These are phyloP conservation scores for Clusia tigrina DNA, from an alignment of 2,888 invertebrate species.

Conservation along the genomic window DNA sequence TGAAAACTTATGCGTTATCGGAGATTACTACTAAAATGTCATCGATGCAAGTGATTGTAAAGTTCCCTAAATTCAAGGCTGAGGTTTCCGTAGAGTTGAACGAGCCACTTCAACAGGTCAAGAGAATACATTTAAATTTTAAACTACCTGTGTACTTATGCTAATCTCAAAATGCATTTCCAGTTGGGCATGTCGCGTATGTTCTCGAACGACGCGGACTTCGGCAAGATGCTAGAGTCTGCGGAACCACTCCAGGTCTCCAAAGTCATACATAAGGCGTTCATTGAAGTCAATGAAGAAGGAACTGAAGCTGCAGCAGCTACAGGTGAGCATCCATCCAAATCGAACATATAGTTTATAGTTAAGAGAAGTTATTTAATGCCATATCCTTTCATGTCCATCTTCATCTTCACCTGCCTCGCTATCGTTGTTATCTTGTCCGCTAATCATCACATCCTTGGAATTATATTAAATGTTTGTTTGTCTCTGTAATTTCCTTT, in stretches of 20 bases:
- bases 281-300: constrained; percentile 87
- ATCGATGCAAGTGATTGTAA: constrained; percentile 62
- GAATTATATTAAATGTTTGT: not conserved
- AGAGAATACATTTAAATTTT: constrained; percentile 1
- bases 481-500: not conserved
- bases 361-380: no score
- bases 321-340: constrained; percentile 63
- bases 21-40: constrained; percentile 69
- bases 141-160: no score
- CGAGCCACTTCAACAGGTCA: constrained; percentile 68
- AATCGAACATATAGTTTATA: not conserved
- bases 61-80: constrained; percentile 83
- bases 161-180: not conserved
- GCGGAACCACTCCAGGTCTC: constrained; percentile 67
- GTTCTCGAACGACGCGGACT: constrained; percentile 69
- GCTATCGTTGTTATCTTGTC: no score
- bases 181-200: constrained; percentile 77
- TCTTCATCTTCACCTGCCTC: not conserved
- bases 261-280: constrained; percentile 83
- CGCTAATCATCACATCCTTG: not conserved
- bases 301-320: constrained; percentile 89
- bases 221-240: constrained; percentile 70
- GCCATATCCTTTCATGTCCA: no score
- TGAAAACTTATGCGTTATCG: constrained; percentile 68
- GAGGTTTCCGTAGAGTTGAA: constrained; percentile 75